Conservation (phyloP, 2,113 vertebrate species). For the Lontra canadensis region DNA sequence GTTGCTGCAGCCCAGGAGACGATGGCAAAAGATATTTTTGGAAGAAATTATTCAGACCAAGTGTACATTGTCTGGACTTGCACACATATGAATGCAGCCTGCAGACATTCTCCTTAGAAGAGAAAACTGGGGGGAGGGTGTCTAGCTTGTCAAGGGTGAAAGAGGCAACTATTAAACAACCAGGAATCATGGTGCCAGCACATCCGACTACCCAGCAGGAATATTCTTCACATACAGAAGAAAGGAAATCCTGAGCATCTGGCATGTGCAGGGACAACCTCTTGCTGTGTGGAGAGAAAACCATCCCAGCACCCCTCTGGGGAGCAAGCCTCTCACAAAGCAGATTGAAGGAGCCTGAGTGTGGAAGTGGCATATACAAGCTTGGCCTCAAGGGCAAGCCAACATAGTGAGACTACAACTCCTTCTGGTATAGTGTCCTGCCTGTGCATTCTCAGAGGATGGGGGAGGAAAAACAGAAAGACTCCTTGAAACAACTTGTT, state of each 20-base stretch:
- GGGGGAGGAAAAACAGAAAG: not conserved
- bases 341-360: not conserved
- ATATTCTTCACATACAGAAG: not conserved
- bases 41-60: not conserved
- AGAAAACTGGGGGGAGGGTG: too few species aligned
- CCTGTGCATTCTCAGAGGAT: not conserved
- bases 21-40: not conserved
- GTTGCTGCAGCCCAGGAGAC: not conserved
- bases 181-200: too few species aligned
- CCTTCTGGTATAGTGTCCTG: not conserved
- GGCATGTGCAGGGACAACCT: not conserved
- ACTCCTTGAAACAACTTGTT: not conserved
- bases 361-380: not conserved
- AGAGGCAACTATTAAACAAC: not conserved
- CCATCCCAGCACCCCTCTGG: not conserved
- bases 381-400: not conserved
- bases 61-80: not conserved
- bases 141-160: not conserved
- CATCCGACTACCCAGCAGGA: not conserved
- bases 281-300: not conserved
- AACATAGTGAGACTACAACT: not conserved
- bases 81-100: too few species aligned
- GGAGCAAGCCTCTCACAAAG: not conserved
- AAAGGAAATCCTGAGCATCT: not conserved
- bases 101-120: not conserved